These are phyloP conservation scores for Cossypha polioptera DNA, from an alignment of 2,797 vertebrate genomes.

Conservation along the genomic window DNA sequence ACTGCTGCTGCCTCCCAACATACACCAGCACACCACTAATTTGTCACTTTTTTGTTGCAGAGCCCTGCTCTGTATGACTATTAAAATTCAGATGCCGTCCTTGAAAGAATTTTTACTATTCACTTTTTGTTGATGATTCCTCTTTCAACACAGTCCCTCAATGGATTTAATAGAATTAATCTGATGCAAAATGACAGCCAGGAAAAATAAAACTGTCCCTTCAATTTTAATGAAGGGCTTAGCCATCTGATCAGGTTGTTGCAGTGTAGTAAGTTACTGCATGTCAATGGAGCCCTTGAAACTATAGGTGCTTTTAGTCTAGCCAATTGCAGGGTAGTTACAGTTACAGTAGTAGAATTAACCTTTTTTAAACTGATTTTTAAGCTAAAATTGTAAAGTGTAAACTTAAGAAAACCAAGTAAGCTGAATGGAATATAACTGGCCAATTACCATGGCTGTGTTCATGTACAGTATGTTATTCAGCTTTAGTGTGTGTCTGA, in stretches of 20 bases:
- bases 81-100: neutral
- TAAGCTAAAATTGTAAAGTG: neutral
- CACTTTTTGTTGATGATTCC: neutral
- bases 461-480: neutral
- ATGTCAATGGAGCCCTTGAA: neutral
- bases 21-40: neutral
- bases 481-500: neutral
- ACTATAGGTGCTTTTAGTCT: neutral
- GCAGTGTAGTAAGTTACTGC: neutral
- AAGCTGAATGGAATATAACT: neutral
- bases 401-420: neutral
- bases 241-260: neutral
- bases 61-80: neutral
- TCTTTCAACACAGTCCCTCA: neutral
- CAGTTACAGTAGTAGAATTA: neutral
- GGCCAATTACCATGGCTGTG: neutral
- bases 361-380: neutral
- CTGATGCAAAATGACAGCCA: neutral
- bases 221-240: slow-evolving; percentile 10
- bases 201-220: slow-evolving; percentile 13
- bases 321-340: neutral
- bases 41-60: neutral
- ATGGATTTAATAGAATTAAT: neutral
- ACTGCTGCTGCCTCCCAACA: neutral
- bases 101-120: neutral